Conservation (phyloP, 1,140 invertebrate genomes). For the Brachionus rubens region DNA sequence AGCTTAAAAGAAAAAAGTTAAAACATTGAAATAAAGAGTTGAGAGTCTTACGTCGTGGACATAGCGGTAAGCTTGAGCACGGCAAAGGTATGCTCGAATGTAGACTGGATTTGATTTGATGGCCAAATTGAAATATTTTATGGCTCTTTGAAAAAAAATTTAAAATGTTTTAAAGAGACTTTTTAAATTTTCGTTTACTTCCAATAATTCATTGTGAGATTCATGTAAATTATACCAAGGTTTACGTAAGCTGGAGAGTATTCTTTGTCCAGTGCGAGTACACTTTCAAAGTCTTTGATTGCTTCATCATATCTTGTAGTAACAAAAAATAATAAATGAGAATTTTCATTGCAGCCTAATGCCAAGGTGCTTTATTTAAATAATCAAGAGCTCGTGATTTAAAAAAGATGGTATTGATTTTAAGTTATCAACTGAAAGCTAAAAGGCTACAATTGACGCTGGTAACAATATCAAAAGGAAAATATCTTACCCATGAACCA, state of each 20-base stretch:
- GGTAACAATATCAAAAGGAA: too few relatives aligned
- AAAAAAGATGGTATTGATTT: too few relatives aligned
- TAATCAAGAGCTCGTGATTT: too few relatives aligned
- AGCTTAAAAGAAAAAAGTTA: constrained; percentile 49
- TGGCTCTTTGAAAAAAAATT: constrained; percentile 55
- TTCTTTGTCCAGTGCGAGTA: constrained; percentile 57
- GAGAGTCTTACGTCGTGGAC: constrained; percentile 50
- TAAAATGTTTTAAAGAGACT: constrained; percentile 1
- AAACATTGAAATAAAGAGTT: neutral
- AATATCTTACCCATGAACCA: too few relatives aligned
- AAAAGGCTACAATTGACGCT: too few relatives aligned
- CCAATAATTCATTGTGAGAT: constrained; percentile 53
- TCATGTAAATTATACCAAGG: constrained; percentile 59
- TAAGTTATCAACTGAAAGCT: too few relatives aligned
- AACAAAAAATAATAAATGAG: too few relatives aligned
- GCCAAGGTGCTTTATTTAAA: too few relatives aligned
- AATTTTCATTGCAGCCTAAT: too few relatives aligned
- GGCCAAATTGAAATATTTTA: constrained; percentile 56
- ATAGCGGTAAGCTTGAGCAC: constrained; percentile 56
- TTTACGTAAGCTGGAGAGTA: constrained; percentile 57
- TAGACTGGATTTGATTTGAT: constrained; percentile 59
- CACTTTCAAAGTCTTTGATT: constrained; percentile 59
- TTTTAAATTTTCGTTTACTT: constrained; percentile 50
- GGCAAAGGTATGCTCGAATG: constrained; percentile 58
- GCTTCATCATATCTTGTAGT: constrained; percentile 53